These are phyloP conservation scores for Drosophila subsilvestris DNA, from an alignment of 2,888 invertebrate species.

Conservation along the genomic window DNA sequence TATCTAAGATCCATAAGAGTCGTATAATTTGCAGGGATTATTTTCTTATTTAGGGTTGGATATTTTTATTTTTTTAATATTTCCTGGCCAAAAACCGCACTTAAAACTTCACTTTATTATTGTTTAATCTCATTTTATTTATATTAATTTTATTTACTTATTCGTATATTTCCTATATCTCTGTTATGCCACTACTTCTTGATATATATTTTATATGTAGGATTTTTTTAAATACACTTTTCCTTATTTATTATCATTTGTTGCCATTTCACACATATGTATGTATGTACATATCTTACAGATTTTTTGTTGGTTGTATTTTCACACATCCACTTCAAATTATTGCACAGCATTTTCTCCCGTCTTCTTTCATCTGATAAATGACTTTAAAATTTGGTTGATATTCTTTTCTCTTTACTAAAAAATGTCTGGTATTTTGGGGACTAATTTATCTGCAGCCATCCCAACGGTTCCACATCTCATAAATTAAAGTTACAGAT, in stretches of 20 bases:
- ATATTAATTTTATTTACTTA: neutral
- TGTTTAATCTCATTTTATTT: neutral
- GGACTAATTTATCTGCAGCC: conserved; percentile 64
- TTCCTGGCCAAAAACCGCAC: no score
- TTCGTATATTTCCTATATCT: neutral
- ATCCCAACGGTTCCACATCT: conserved; percentile 44
- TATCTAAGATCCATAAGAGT: neutral
- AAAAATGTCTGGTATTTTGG: conserved; percentile 60
- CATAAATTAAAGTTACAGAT: conserved; percentile 71
- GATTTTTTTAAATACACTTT: conserved; percentile 5
- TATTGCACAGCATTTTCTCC: conserved; percentile 43
- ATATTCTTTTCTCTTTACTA: conserved; percentile 48
- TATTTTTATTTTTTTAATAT: no score
- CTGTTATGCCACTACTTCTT: neutral
- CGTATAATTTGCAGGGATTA: no score
- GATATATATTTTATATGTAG: neutral
- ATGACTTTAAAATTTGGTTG: conserved; percentile 54
- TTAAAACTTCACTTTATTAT: neutral
- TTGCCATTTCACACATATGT: neutral
- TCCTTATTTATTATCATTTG: conserved; percentile 4
- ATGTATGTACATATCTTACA: no score
- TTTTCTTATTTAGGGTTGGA: no score
- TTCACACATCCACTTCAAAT: conserved; percentile 35
- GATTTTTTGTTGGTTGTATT: conserved; percentile 17
- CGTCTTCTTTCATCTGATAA: conserved; percentile 59